Percentiles rank a stretch among this genome's conserved stretches.
Evolutionary conservation across 2,888 invertebrate genomes (phyloP).

Genomic region (Sceliomorpha sp.): DNA sequence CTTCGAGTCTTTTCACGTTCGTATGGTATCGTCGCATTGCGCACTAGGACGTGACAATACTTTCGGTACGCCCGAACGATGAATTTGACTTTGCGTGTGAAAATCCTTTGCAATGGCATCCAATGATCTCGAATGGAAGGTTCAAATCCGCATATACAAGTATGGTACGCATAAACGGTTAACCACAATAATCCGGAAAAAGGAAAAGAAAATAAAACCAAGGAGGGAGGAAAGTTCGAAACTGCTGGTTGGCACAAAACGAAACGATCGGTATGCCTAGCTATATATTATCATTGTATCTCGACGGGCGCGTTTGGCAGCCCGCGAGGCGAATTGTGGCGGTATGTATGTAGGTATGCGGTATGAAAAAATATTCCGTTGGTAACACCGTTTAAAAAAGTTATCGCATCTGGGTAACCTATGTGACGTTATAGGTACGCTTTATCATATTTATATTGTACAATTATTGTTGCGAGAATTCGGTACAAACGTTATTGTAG

Average conservation of each 20-base stretch:
- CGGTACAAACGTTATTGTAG: slow-evolving; percentile 80
- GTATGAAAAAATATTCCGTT: slow-evolving; percentile 72
- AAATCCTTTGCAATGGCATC: neutral
- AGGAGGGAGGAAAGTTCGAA: slow-evolving; percentile 63
- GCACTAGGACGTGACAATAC: too few species aligned
- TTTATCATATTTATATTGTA: slow-evolving; percentile 75
- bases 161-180: slow-evolving; percentile 40
- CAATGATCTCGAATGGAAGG: slow-evolving; percentile 21
- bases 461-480: slow-evolving; percentile 79
- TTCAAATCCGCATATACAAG: slow-evolving; percentile 29
- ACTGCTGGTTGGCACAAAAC: slow-evolving; percentile 77
- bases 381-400: slow-evolving; percentile 75
- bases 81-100: too few species aligned
- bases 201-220: slow-evolving; percentile 10
- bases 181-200: slow-evolving; percentile 33
- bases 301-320: slow-evolving; percentile 58
- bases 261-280: slow-evolving; percentile 65
- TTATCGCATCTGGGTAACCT: slow-evolving; percentile 79
- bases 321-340: slow-evolving; percentile 57
- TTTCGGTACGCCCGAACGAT: too few species aligned
- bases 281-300: slow-evolving; percentile 59
- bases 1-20: too few species aligned
- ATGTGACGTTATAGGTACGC: slow-evolving; percentile 74
- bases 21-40: too few species aligned
- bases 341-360: slow-evolving; percentile 60